A percentile compares a stretch with the other conserved stretches of the same genome.
These are phyloP conservation scores for Phalloptychus januarius DNA, from an alignment of 2,797 vertebrate species.

Conservation along the genomic window DNA sequence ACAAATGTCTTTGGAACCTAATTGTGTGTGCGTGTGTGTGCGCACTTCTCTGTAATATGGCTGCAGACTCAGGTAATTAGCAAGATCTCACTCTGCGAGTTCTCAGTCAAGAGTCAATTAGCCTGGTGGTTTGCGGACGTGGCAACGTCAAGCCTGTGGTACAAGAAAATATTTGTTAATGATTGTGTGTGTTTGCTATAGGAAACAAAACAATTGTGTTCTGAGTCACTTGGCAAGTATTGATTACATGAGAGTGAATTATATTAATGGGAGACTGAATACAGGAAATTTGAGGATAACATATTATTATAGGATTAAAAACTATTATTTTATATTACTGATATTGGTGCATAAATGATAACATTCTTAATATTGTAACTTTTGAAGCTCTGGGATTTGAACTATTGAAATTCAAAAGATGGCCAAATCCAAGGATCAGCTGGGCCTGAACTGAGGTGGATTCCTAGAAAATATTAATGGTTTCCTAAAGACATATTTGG, in stretches of 20 bases:
- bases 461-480: not conserved
- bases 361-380: not conserved
- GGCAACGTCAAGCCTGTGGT: conserved; percentile 61
- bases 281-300: conserved; percentile 24
- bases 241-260: conserved; percentile 77
- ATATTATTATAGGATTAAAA: conserved; percentile 11
- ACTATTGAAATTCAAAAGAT: not conserved
- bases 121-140: conserved; percentile 78
- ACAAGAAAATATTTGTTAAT: conserved; percentile 55
- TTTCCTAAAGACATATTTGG: not conserved
- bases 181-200: conserved; percentile 31
- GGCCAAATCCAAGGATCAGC: not conserved
- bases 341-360: not conserved
- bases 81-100: conserved; percentile 74
- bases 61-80: conserved; percentile 77
- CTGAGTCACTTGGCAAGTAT: conserved; percentile 77
- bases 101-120: conserved; percentile 83
- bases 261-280: conserved; percentile 19
- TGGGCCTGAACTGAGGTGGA: not conserved
- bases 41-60: conserved; percentile 30
- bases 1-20: conserved; percentile 50
- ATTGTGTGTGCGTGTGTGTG: not conserved
- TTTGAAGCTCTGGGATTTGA: not conserved
- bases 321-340: not conserved
- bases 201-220: conserved; percentile 5